Conservation (phyloP, 2,797 vertebrate species). For the Clarias laeviceps region DNA sequence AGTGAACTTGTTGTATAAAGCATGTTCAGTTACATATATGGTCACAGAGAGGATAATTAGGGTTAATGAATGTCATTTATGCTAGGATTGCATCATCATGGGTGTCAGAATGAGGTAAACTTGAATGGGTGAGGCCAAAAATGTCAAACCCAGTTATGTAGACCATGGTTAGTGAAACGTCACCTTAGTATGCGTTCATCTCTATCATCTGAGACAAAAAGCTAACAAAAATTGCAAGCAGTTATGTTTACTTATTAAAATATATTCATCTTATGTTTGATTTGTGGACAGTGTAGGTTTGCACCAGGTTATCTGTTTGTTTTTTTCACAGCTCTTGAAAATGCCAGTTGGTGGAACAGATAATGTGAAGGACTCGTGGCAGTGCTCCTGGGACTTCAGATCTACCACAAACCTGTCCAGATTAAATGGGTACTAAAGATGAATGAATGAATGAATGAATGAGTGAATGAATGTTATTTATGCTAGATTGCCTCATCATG, state of each 20-base stretch:
- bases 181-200: neutral
- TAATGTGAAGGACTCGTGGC: neutral
- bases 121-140: neutral
- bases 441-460: neutral
- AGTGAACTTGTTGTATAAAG: neutral
- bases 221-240: neutral
- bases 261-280: neutral
- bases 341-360: neutral
- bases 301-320: no score
- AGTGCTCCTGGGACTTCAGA: neutral
- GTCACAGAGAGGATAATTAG: neutral
- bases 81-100: neutral
- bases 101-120: neutral
- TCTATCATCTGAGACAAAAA: neutral
- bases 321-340: no score
- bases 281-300: neutral
- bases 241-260: neutral
- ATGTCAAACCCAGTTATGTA: neutral
- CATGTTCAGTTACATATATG: constrained; percentile 26
- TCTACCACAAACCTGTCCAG: neutral
- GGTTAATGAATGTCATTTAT: neutral
- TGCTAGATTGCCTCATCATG: no score
- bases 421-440: constrained; percentile 2
- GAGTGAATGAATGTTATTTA: neutral
- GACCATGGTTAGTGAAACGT: neutral